Percentiles rank a stretch among this genome's conserved stretches.
phyloP scores from a whole-genome alignment of 2,888 invertebrate species.

The Orthosia incerta region DNA sequence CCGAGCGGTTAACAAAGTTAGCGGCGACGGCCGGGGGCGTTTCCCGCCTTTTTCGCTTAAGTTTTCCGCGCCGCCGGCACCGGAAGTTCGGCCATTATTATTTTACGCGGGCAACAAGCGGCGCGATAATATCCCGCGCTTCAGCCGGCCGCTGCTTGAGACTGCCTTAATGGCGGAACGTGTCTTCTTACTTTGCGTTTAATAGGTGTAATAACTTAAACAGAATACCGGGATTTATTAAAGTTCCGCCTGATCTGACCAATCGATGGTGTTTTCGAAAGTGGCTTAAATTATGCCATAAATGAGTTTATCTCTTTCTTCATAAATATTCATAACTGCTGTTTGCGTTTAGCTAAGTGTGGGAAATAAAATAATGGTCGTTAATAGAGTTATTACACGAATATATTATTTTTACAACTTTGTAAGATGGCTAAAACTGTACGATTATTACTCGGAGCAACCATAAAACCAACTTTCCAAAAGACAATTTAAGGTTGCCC shows the following conservation, averaged over 20 bases:
- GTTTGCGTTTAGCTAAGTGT: conserved; percentile 42
- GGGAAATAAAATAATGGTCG: conserved; percentile 45
- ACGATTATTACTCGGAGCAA: not conserved
- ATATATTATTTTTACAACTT: conserved; percentile 40
- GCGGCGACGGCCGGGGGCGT: conserved; percentile 86
- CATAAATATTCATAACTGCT: conserved; percentile 62
- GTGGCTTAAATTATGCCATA: conserved; percentile 59
- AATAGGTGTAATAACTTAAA: conserved; percentile 90
- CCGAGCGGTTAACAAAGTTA: conserved; percentile 86
- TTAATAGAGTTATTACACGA: conserved; percentile 39
- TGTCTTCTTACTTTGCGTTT: conserved; percentile 89
- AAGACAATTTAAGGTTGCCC: conserved; percentile 15
- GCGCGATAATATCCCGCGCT: conserved; percentile 90
- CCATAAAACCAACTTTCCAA: conserved; percentile 21
- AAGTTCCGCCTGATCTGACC: conserved; percentile 73
- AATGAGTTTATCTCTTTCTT: conserved; percentile 61
- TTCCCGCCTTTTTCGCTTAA: conserved; percentile 89
- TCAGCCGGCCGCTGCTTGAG: conserved; percentile 80
- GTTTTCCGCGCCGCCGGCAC: conserved; percentile 90
- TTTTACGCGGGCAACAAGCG: conserved; percentile 92
- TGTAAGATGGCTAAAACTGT: not conserved
- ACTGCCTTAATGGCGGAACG: conserved; percentile 88
- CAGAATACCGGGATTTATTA: conserved; percentile 85
- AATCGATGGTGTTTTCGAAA: conserved; percentile 67
- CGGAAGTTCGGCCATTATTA: conserved; percentile 91